Evolutionary conservation across 2,113 vertebrate species (phyloP), one percentile per base, ranked within the genome.

Genomic region (Falcunculus frontatus): DNA sequence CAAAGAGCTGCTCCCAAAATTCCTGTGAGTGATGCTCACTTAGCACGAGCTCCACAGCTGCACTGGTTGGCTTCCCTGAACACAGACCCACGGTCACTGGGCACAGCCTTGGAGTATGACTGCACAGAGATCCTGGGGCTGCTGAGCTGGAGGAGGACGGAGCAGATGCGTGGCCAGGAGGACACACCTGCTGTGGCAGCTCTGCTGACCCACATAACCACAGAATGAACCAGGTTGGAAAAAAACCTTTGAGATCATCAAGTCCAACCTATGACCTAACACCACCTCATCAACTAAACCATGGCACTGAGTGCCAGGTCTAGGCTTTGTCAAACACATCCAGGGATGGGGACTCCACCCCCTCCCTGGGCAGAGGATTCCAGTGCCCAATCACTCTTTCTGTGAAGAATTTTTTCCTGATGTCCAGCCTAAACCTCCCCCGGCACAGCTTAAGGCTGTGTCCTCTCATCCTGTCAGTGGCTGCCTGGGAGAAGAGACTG

Each of bases 151-250:
- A 46, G 39, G 27, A 56, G 70, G 46, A 32, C 0, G 0, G 26
- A 56, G 27, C 1, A 1, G 50, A n/a, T n/a, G n/a, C 44, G 6
- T 11, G 16, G 1, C 35, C 1, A 1, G 5, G n/a, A 27, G 37
- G 67, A 23, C 65, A 33, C 19, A 3, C 17, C 23, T 27, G 5
- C 17, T 1, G 3, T 1, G 22, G 39, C 77, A 37, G 39, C 55
- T 39, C 56, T 59, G 44, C 53, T 49, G n/a, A 17, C 21, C 41
- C 42, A 53, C 30, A 32, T 7, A 39, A 25, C 4, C 47, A 30
- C 47, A n/a, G 39, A 11, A 16, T 17, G 18, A 52, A 52, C 37
- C 19, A n/a, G 59, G 23, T 0, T 23, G 47, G 32, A 29, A 78
- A 53, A 53, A 42, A 8, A 22, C 32, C 25, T 64, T 18, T n/a